These are phyloP conservation scores for Nematostella vectensis DNA, from an alignment of 92 coral and sea anemone species.

Conservation along the genomic window DNA sequence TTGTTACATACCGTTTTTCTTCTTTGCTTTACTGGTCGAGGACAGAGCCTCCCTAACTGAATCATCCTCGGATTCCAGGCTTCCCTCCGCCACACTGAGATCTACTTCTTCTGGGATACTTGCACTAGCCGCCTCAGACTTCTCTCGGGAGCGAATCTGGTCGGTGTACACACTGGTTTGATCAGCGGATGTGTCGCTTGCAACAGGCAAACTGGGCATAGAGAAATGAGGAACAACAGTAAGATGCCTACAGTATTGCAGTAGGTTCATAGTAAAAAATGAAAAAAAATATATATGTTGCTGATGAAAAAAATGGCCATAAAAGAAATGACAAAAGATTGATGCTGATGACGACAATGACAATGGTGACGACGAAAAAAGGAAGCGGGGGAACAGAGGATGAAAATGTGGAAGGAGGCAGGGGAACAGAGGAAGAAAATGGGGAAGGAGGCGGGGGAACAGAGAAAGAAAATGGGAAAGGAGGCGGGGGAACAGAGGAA, in stretches of 20 bases:
- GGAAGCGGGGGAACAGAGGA: too few species aligned
- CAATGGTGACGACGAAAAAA: too few species aligned
- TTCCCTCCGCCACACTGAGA: constrained; percentile 63
- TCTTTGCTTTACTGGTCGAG: constrained; percentile 17
- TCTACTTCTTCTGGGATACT: constrained; percentile 70
- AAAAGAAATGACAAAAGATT: background rate
- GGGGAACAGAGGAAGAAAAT: too few species aligned
- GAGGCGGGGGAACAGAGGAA: too few species aligned
- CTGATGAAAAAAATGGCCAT: background rate
- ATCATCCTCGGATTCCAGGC: constrained; percentile 47
- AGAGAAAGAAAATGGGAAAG: too few species aligned
- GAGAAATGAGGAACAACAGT: background rate
- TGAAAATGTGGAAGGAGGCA: too few species aligned
- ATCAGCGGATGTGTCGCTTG: constrained; percentile 12
- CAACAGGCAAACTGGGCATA: constrained; percentile 14
- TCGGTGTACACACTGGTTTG: too few species aligned
- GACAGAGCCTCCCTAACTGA: constrained; percentile 42
- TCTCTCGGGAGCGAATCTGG: background rate
- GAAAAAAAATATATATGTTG: too few species aligned
- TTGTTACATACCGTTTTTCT: constrained; percentile 33
- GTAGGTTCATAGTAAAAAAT: background rate
- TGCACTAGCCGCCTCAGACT: constrained; percentile 24
- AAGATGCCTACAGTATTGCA: background rate
- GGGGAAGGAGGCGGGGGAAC: too few species aligned
- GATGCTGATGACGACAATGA: too few species aligned